Evolutionary conservation across 2,797 vertebrate genomes (phyloP), one percentile per base, ranked within the genome.

Genomic region (Emys orbicularis): DNA sequence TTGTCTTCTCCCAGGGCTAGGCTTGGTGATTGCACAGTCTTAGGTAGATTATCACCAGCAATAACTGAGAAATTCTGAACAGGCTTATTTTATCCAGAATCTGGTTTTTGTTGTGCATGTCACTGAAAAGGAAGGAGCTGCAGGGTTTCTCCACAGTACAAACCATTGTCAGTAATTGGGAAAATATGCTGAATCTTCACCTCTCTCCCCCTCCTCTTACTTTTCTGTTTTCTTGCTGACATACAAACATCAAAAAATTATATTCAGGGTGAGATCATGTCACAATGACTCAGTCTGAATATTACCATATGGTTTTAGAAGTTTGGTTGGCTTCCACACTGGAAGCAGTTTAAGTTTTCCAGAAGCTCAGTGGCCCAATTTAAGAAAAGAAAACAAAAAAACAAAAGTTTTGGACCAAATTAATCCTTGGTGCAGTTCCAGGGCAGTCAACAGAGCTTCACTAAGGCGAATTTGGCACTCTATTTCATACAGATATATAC

Each of bases 231-330:
- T 74, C 86, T 95, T 94, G 91, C 87, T 97, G 89, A 95, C 89
- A 93, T 84, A 56, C 53, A 94, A 85, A 87, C 79, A 83, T 88
- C 54, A 79, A 34, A 84, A 93, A 94, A 79, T 85, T 93, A 77
- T 4, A 44, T 56, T 77, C 83, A 94, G 90, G 65, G 96, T 97
- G 96, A 97, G 96, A 85, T 96, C 94, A 90, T 79, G 81, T 82
- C 94, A 88, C 79, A 97, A 88, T 65, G 86, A 96, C 92, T 95
- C 94, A 87, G 92, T 65, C 81, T 96, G 94, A 97, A 84, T n/a
- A 11, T 89, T 96, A 88, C 94, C 95, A 96, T 52, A 77, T 95
- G 96, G 86, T 72, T 97, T 83, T 96, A 92, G 95, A 27, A 88
- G 91, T 59, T 89, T 86, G 88, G 76, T 81, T 96, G 96, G 41